phyloP scores from a whole-genome alignment of 1,140 invertebrate genomes.

The Scylla paramamosain region DNA sequence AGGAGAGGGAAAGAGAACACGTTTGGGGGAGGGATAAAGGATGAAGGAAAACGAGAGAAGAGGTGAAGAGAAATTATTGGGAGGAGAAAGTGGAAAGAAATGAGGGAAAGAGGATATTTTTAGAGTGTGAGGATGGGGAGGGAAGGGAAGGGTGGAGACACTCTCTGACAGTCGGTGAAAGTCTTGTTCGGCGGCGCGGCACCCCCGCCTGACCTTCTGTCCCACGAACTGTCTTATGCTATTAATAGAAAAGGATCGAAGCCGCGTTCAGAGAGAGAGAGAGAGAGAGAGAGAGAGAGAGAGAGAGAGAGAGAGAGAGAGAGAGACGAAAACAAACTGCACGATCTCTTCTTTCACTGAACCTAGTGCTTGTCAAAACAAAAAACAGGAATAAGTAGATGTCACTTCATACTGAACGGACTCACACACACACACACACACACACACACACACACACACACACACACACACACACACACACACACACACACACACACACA shows the following conservation, averaged over 20 bases:
- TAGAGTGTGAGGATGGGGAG: not conserved
- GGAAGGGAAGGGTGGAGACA: not conserved
- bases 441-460: no score
- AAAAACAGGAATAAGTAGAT: no score
- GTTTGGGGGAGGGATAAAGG: not conserved
- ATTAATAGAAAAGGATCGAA: not conserved
- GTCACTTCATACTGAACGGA: no score
- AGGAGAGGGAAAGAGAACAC: not conserved
- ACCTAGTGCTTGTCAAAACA: no score
- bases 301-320: constrained; percentile 8
- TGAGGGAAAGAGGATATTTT: not conserved
- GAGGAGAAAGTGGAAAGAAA: not conserved
- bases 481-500: no score
- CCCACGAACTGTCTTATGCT: not conserved
- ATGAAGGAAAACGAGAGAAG: not conserved
- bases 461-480: no score
- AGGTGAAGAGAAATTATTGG: not conserved
- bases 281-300: not conserved
- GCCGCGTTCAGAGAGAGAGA: not conserved
- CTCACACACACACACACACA: no score
- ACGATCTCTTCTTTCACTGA: no score
- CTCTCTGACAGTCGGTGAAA: not conserved
- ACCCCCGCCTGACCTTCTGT: not conserved
- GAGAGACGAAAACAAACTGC: not conserved
- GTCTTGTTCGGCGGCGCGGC: not conserved